Evolutionary conservation across 2,113 vertebrate species (phyloP).

Genomic region (Gallinago jamesoni): DNA sequence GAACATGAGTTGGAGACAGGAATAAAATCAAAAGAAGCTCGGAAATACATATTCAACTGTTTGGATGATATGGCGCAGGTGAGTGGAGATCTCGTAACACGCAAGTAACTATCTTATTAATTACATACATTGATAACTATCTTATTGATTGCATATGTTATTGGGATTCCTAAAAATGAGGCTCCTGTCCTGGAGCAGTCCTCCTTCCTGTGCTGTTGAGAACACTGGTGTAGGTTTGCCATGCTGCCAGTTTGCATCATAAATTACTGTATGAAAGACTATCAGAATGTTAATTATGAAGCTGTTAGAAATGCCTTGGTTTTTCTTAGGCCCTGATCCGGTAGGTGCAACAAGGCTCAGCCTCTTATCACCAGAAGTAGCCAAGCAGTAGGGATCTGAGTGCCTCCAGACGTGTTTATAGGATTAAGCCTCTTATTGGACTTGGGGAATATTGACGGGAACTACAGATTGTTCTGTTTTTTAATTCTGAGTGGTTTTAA

Average conservation of each 20-base stretch:
- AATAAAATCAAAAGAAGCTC: slow-evolving; percentile 97
- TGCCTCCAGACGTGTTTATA: not conserved
- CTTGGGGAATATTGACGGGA: not conserved
- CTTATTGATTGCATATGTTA: not conserved
- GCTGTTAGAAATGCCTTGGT: not conserved
- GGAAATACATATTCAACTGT: slow-evolving; percentile 99
- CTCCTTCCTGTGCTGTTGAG: not conserved
- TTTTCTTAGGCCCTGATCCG: not conserved
- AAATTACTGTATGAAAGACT: not conserved
- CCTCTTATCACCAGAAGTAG: not conserved
- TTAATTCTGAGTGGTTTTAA: not conserved
- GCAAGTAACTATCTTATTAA: not conserved
- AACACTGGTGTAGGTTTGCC: not conserved
- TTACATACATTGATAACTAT: not conserved
- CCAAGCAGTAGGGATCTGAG: not conserved
- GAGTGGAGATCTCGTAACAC: not conserved
- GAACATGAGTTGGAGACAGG: slow-evolving; percentile 97
- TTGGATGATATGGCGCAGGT: slow-evolving; percentile 99
- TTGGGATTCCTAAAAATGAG: not conserved
- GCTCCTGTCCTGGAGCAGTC: not conserved
- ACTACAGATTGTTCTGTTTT: not conserved
- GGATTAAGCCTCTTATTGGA: not conserved
- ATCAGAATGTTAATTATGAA: not conserved
- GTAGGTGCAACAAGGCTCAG: not conserved
- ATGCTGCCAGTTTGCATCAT: not conserved